Conservation (phyloP, 2,797 vertebrate species). For the Dendrocincla fuliginosa region DNA sequence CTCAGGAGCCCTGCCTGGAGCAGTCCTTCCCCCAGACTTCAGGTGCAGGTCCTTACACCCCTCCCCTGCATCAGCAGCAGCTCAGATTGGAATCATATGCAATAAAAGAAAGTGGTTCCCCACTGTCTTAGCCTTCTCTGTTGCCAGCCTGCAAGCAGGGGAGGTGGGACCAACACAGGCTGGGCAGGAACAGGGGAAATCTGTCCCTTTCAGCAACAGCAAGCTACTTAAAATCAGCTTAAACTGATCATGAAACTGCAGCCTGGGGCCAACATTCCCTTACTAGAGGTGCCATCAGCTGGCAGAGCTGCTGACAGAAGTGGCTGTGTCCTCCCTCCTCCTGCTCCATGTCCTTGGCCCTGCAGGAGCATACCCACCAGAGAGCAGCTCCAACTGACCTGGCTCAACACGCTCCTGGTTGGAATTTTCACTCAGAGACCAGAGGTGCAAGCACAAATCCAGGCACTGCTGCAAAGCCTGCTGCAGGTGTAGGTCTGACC, state of each 20-base stretch:
- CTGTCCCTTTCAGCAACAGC: background rate
- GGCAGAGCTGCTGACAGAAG: background rate
- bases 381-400: background rate
- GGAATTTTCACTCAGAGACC: background rate
- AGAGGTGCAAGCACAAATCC: accelerated
- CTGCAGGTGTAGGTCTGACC: background rate
- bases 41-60: accelerated
- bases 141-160: background rate
- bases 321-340: background rate
- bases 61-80: background rate
- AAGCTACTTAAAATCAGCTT: background rate
- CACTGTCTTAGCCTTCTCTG: background rate
- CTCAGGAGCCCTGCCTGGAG: background rate
- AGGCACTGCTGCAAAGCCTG: background rate
- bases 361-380: background rate
- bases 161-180: background rate
- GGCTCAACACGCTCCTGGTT: background rate
- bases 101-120: background rate
- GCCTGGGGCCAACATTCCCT: background rate
- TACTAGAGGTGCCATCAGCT: background rate
- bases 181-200: background rate
- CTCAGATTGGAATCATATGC: background rate
- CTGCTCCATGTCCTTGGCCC: background rate
- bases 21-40: accelerated
- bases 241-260: background rate